Conservation (phyloP, 30 jellyfish, hydroid and myxozoan genomes). For the Turritopsis rubra region DNA sequence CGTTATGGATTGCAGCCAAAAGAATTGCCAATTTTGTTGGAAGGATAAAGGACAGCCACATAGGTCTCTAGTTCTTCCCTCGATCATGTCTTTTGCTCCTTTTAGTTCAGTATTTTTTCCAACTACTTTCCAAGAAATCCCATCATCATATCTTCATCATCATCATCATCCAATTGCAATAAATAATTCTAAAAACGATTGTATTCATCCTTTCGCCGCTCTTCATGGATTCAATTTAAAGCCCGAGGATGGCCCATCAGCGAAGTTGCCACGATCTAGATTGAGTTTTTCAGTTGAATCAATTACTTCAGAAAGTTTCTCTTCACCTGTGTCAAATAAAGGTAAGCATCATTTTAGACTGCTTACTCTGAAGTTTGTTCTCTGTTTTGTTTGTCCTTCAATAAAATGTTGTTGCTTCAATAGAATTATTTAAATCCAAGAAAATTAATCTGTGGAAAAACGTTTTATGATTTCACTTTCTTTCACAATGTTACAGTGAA, state of each 20-base stretch:
- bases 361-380: neutral
- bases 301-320: neutral
- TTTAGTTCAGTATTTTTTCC: neutral
- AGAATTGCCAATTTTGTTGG: neutral
- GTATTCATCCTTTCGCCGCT: neutral
- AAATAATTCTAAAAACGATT: neutral
- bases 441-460: too few relatives aligned
- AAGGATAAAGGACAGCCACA: neutral
- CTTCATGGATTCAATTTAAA: neutral
- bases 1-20: neutral
- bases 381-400: neutral
- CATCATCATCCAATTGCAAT: too few relatives aligned
- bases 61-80: neutral
- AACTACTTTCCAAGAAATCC: neutral
- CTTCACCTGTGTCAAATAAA: neutral
- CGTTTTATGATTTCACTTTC: too few relatives aligned
- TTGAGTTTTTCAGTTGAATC: conserved; percentile 8
- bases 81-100: conserved; percentile 1
- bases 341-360: neutral
- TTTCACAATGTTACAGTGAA: too few relatives aligned
- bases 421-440: too few relatives aligned
- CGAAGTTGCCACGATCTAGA: neutral
- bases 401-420: too few relatives aligned
- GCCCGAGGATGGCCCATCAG: neutral
- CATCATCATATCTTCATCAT: neutral